phyloP scores from a whole-genome alignment of 2,113 vertebrate species.

The Macrotus californicus region DNA sequence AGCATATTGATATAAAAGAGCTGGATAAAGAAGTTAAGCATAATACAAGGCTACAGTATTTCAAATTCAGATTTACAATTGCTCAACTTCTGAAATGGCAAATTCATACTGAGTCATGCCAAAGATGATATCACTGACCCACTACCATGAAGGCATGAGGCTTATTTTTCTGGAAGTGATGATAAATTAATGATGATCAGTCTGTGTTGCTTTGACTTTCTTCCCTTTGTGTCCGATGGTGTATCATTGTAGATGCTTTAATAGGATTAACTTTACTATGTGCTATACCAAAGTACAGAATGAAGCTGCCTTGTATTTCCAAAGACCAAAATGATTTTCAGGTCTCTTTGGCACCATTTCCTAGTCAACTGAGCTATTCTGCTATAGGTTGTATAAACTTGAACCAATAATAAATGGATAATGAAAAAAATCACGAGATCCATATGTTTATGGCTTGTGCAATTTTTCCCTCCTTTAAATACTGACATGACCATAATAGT shows the following conservation, averaged over 20 bases:
- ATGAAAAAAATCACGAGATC: neutral
- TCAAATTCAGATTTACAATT: slow-evolving; percentile 20
- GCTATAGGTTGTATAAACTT: neutral
- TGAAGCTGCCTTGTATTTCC: neutral
- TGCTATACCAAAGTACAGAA: neutral
- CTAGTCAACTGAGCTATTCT: neutral
- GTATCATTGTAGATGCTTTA: neutral
- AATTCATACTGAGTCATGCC: neutral
- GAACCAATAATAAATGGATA: neutral
- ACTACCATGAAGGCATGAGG: neutral
- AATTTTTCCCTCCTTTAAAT: neutral
- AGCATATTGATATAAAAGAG: neutral
- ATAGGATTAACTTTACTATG: neutral
- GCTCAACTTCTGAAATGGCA: neutral
- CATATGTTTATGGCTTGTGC: neutral
- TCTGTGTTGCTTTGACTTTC: neutral
- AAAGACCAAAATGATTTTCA: neutral
- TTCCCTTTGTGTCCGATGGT: neutral
- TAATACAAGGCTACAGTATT: neutral
- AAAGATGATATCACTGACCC: neutral
- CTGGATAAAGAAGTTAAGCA: neutral
- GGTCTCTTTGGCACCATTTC: neutral
- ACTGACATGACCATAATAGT: neutral
- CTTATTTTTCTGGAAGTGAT: neutral
- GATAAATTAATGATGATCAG: neutral